Conservation (phyloP, 1,140 invertebrate genomes). For the Melipona quadrifasciata region DNA sequence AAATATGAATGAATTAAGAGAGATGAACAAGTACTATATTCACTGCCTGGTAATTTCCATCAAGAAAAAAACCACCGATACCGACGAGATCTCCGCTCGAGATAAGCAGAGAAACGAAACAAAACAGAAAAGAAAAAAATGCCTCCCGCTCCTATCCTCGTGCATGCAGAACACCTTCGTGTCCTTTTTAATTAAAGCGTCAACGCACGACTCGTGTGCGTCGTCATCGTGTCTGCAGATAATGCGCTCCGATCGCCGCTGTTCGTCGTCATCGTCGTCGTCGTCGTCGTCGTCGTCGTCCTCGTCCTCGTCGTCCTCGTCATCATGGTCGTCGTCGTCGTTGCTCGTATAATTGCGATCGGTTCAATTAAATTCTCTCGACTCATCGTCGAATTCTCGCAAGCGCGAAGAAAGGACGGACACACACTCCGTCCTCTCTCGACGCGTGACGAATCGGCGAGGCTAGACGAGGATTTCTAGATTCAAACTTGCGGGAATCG, state of each 20-base stretch:
- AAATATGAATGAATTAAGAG: slow-evolving; percentile 15
- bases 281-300: background rate
- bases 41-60: slow-evolving; percentile 41
- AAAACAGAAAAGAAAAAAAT: background rate
- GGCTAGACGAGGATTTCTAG: background rate
- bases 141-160: slow-evolving; percentile 31
- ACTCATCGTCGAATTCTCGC: background rate
- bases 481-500: background rate
- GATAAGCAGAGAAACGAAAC: slow-evolving; percentile 5
- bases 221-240: slow-evolving; percentile 5
- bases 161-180: slow-evolving; percentile 54
- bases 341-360: slow-evolving; percentile 35
- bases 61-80: slow-evolving; percentile 23
- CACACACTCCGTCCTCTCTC: background rate
- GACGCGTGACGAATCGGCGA: background rate
- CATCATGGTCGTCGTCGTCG: background rate
- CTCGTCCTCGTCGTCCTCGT: background rate
- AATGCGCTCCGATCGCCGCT: slow-evolving; percentile 4
- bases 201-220: background rate
- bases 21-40: slow-evolving; percentile 4
- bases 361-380: slow-evolving; percentile 43
- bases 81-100: slow-evolving; percentile 8
- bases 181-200: slow-evolving; percentile 50
- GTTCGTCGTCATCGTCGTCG: background rate
- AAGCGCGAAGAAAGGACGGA: background rate